These are phyloP conservation scores for Acrocephalus arundinaceus DNA, from an alignment of 2,113 vertebrate species.

Conservation along the genomic window DNA sequence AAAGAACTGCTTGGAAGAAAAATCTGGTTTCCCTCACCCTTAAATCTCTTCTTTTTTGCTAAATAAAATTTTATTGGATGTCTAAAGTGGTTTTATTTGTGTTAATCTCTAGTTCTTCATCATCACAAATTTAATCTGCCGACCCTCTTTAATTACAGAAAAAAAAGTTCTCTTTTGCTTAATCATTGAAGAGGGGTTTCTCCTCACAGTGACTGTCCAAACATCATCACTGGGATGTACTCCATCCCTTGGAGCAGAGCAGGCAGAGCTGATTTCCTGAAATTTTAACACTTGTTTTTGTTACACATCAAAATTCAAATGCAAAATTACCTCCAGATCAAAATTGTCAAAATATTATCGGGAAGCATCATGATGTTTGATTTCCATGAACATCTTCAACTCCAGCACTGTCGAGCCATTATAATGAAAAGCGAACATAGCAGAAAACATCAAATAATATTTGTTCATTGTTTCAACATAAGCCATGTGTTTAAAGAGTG, in stretches of 20 bases:
- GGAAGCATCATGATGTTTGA: neutral
- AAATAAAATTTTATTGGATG: neutral
- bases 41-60: neutral
- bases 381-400: conserved; percentile 25
- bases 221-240: neutral
- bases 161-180: neutral
- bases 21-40: neutral
- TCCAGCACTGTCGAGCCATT: neutral
- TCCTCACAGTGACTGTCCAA: conserved; percentile 8
- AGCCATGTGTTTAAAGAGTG: conserved; percentile 41
- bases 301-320: conserved; percentile 11
- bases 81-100: neutral
- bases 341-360: conserved; percentile 11
- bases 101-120: neutral
- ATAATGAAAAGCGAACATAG: neutral
- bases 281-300: neutral
- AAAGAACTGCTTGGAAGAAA: neutral
- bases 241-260: neutral
- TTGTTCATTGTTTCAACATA: conserved; percentile 30
- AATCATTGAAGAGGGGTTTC: neutral
- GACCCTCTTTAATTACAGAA: neutral
- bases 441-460: conserved; percentile 24
- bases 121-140: neutral
- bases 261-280: neutral
- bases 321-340: neutral